Conservation (phyloP, 2,113 vertebrate species). For the Pterocles orientalis region DNA sequence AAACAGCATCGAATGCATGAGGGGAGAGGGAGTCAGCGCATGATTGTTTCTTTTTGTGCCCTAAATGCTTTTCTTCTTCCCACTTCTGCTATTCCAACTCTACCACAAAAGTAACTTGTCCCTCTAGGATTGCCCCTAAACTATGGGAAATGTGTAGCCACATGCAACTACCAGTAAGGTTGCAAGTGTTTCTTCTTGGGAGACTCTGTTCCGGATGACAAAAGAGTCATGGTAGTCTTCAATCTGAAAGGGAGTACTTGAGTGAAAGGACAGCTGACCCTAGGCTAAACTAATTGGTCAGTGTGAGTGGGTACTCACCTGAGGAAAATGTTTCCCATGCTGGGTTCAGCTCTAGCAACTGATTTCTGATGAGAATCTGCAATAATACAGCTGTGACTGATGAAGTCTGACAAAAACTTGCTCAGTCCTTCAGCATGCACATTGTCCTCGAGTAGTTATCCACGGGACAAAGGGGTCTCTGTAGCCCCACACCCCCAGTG, state of each 20-base stretch:
- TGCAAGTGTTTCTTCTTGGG: background rate
- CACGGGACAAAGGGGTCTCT: fast-evolving
- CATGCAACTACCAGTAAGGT: background rate
- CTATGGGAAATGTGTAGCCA: background rate
- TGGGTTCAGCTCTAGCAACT: background rate
- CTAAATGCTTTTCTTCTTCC: background rate
- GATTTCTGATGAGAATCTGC: background rate
- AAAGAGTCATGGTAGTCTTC: background rate
- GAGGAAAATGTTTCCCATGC: background rate
- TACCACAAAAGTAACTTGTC: background rate
- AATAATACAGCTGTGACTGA: background rate
- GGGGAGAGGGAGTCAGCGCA: fast-evolving
- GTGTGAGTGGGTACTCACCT: background rate
- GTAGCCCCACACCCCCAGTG: fast-evolving
- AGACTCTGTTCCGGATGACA: background rate
- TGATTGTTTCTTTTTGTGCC: background rate
- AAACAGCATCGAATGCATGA: fast-evolving
- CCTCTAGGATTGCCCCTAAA: background rate
- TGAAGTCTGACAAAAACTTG: background rate
- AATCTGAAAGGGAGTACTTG: background rate
- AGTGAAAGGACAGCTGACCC: background rate
- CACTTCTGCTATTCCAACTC: background rate
- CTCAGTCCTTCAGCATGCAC: background rate
- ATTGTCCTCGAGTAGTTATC: fast-evolving
- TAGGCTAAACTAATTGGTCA: background rate